phyloP scores from a whole-genome alignment of 2,888 invertebrate genomes.

The Pristionchus exspectatus region DNA sequence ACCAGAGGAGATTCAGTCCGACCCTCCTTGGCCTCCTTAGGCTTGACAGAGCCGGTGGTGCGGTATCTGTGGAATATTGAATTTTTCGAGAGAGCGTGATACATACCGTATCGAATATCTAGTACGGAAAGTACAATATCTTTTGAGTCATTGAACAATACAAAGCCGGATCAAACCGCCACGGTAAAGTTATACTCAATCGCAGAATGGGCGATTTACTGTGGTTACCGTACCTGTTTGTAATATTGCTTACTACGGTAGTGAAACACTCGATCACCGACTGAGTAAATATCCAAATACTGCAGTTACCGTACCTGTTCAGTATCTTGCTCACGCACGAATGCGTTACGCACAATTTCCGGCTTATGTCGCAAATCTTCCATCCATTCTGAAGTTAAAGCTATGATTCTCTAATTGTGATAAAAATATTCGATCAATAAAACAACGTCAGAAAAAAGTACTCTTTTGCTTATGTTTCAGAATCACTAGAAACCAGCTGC shows the following conservation, averaged over 20 bases:
- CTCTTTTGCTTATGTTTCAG: background rate
- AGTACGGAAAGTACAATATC: too few species aligned
- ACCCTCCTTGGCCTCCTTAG: slow-evolving; percentile 78
- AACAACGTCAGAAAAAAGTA: background rate
- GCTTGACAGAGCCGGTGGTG: slow-evolving; percentile 76
- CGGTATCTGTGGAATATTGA: slow-evolving; percentile 68
- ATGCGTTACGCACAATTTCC: slow-evolving; percentile 76
- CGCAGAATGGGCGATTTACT: too few species aligned
- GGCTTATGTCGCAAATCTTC: slow-evolving; percentile 78
- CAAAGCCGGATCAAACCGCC: too few species aligned
- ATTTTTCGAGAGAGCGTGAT: too few species aligned
- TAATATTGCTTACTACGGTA: background rate
- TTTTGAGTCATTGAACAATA: too few species aligned
- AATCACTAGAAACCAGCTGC: background rate
- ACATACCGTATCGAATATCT: too few species aligned
- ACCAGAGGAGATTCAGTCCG: slow-evolving; percentile 76
- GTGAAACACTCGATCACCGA: background rate
- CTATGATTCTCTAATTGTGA: too few species aligned
- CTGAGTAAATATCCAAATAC: background rate
- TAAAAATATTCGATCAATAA: too few species aligned
- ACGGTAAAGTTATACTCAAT: too few species aligned
- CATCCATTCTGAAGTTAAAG: slow-evolving; percentile 76
- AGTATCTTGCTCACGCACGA: slow-evolving; percentile 78
- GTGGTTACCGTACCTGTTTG: too few species aligned
- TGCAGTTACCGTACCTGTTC: slow-evolving; percentile 64